These are phyloP conservation scores for Triplophysa yarkandensis DNA, from an alignment of 2,797 vertebrate species.

Conservation along the genomic window DNA sequence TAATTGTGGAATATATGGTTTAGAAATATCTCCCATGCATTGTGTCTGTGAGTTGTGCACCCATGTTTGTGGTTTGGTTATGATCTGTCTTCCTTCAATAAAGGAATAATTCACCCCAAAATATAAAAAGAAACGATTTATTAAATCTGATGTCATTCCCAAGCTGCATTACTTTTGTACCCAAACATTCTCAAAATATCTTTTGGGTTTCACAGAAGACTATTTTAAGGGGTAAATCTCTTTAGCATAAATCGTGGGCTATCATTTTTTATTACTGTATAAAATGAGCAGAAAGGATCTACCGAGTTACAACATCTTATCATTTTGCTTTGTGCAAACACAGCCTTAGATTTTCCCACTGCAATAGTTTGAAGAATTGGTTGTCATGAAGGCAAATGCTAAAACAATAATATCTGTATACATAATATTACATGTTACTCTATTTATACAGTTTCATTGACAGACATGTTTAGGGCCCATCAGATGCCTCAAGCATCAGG, in stretches of 20 bases:
- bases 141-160: too few relatives aligned
- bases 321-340: neutral
- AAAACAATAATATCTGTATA: neutral
- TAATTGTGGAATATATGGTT: conserved; percentile 10
- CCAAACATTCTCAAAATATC: too few relatives aligned
- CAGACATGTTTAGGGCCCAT: neutral
- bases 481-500: conserved; percentile 15
- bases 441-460: neutral
- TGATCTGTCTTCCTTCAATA: neutral
- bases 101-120: neutral
- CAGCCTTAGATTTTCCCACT: neutral
- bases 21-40: neutral
- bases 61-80: neutral
- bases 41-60: conserved; percentile 6
- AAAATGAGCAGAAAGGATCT: too few relatives aligned
- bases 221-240: too few relatives aligned
- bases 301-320: too few relatives aligned
- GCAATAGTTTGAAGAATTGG: neutral
- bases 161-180: too few relatives aligned
- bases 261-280: too few relatives aligned
- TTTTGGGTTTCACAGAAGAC: too few relatives aligned
- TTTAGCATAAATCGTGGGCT: too few relatives aligned
- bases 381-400: neutral
- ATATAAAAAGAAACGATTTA: too few relatives aligned
- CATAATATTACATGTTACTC: neutral